phyloP scores from a whole-genome alignment of 2,113 vertebrate genomes.

The Laticauda laticaudata region DNA sequence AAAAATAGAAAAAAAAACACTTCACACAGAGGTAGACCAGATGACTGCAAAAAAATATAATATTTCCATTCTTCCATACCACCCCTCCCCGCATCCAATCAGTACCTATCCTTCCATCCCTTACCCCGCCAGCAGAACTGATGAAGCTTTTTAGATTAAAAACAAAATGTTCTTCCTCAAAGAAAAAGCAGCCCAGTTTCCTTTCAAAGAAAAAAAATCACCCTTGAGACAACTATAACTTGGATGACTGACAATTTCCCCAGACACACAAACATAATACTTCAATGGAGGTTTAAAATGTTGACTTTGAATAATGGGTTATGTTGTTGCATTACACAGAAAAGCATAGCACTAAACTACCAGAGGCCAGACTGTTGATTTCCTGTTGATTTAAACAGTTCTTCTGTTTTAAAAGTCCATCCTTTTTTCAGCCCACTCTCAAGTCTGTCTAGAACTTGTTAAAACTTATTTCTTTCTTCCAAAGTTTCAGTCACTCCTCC shows the following conservation, averaged over 20 bases:
- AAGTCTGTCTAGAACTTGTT: neutral
- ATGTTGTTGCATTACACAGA: neutral
- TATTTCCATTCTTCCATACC: neutral
- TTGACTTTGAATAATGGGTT: neutral
- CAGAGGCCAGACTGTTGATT: neutral
- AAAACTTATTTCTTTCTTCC: neutral
- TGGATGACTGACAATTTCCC: neutral
- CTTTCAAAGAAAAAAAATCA: neutral
- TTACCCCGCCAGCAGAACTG: neutral
- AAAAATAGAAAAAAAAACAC: constrained; percentile 15
- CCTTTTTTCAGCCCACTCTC: neutral
- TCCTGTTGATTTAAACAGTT: neutral
- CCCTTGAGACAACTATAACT: neutral
- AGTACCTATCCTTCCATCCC: neutral
- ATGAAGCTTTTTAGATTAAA: neutral
- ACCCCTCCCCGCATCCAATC: constrained; percentile 16
- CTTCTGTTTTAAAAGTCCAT: neutral
- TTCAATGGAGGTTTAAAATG: neutral
- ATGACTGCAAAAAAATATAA: neutral
- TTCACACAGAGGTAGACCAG: neutral
- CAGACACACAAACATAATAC: neutral
- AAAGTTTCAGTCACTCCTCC: neutral
- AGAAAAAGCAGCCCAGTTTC: neutral
- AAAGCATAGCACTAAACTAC: neutral
- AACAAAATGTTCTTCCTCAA: neutral